A percentile compares a stretch with the other conserved stretches of the same genome.
phyloP scores from a whole-genome alignment of 2,797 vertebrate genomes.

The Sciaenops ocellatus region DNA sequence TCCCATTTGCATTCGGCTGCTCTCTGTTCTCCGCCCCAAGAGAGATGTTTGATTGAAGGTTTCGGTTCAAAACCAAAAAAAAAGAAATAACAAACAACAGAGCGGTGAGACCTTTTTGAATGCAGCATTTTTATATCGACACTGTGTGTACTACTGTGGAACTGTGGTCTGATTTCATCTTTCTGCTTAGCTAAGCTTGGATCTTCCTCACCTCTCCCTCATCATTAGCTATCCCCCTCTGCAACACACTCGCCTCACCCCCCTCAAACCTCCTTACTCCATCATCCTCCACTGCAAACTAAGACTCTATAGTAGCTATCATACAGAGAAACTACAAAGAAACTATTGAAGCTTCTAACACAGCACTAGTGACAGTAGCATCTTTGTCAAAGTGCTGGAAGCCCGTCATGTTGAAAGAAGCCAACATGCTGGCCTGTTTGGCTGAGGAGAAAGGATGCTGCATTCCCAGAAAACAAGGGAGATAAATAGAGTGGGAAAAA shows the following conservation, averaged over 20 bases:
- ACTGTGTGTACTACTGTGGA: constrained; percentile 57
- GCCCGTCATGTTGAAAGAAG: constrained; percentile 66
- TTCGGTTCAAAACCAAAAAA: constrained; percentile 68
- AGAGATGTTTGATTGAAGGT: constrained; percentile 74
- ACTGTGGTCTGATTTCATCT: constrained; percentile 74
- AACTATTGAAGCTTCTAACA: constrained; percentile 65
- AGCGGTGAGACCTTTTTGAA: constrained; percentile 52
- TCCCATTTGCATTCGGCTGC: constrained; percentile 64
- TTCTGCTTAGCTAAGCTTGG: constrained; percentile 83
- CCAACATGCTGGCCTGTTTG: constrained; percentile 74
- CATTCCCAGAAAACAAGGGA: constrained; percentile 72
- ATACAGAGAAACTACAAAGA: constrained; percentile 67
- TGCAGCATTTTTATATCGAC: constrained; percentile 62
- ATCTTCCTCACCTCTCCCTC: constrained; percentile 78
- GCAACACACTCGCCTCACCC: constrained; percentile 50
- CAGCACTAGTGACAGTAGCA: constrained; percentile 68
- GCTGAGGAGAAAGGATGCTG: constrained; percentile 70
- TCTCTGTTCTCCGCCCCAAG: constrained; percentile 63
- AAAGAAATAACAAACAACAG: constrained; percentile 63
- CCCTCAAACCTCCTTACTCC: constrained; percentile 54
- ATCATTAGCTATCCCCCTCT: constrained; percentile 77
- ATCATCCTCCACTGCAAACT: constrained; percentile 81
- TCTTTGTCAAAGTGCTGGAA: constrained; percentile 73
- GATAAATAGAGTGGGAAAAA: constrained; percentile 66
- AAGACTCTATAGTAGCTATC: constrained; percentile 45